phyloP scores from a whole-genome alignment of 92 coral and sea anemone species.

The Palythoa heliodiscus region DNA sequence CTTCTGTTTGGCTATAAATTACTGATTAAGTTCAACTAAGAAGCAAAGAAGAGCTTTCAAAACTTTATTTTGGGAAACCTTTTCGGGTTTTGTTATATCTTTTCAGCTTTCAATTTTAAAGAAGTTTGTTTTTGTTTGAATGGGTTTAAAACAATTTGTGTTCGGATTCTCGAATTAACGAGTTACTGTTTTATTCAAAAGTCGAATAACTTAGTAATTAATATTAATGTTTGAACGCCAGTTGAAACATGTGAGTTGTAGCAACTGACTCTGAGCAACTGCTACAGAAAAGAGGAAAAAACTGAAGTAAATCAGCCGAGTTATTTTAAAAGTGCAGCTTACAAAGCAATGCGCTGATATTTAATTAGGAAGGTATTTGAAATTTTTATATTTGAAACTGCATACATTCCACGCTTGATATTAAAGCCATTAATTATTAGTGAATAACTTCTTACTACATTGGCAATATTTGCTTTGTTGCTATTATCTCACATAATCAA shows the following conservation, averaged over 20 bases:
- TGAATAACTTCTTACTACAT: not conserved
- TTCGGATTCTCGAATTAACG: not conserved
- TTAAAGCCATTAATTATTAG: not conserved
- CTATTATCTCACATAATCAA: conserved; percentile 1
- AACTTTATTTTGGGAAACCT: not conserved
- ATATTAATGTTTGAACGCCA: not conserved
- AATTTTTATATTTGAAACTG: not conserved
- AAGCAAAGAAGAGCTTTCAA: not conserved
- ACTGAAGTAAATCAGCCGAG: not conserved
- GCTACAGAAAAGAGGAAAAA: not conserved
- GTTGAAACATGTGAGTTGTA: not conserved
- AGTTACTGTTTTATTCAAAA: not conserved
- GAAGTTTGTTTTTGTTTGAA: not conserved
- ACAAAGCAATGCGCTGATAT: conserved; percentile 1
- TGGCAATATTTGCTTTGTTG: not conserved
- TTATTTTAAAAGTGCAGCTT: not conserved
- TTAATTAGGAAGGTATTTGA: not conserved
- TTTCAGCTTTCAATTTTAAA: not conserved
- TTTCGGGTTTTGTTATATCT: not conserved
- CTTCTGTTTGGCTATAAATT: too few species aligned
- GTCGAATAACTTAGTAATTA: not conserved
- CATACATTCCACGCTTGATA: not conserved
- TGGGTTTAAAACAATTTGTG: not conserved
- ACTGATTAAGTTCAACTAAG: not conserved
- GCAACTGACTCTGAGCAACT: not conserved